Base-by-base conservation (phyloP, 2,888 invertebrate species). In the Torymus aiolomorphi region DNA sequence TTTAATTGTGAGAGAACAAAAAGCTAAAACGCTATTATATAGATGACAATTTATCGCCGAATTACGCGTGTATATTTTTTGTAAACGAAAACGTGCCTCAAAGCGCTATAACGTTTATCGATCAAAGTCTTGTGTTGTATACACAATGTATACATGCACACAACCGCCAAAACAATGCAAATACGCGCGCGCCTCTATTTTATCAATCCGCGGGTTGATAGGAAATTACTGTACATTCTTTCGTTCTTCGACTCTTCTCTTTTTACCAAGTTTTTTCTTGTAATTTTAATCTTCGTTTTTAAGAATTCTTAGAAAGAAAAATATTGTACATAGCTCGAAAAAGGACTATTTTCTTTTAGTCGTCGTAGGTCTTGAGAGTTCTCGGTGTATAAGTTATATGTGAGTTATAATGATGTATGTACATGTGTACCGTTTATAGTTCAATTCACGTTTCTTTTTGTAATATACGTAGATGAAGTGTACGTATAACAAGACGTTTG, bases 81-180 rank as follows among this genome's bases (percentile, higher is more conserved):
- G 42, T 62, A 56, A 56, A 24, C 0, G 49, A 42, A 75, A 67
- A 70, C 59, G 65, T 77, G 65, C 69, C 59, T 73, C 42, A 8
- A 42, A 1, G 20, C 49, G 70, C 69, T 78, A 42, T 42, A 42
- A 42, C 59, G 63, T 71, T 70, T 76, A 80, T 73, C 66, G 72
- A 74, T 77, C 59, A 73, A 78, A 62, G 66, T 77, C 65, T 20
- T 80, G 12, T 76, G 61, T 56, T 80, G 67, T 66, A 77, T 20
- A 20, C 2, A 20, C 2, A 20, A 20, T 2, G 5, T 42, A 42
- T 42, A 42, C 8, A 42, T 42, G 42, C 42, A 42, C 42, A 42
- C 8, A 42, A 42, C 42, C 75, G 70, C 74, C 66, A 78, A 75
- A 77, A 63, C 57, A 77, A 78, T 73, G 78, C 78, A 78, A 78